Base-by-base conservation (phyloP, 2,113 vertebrate species). In the Macrotus californicus region DNA sequence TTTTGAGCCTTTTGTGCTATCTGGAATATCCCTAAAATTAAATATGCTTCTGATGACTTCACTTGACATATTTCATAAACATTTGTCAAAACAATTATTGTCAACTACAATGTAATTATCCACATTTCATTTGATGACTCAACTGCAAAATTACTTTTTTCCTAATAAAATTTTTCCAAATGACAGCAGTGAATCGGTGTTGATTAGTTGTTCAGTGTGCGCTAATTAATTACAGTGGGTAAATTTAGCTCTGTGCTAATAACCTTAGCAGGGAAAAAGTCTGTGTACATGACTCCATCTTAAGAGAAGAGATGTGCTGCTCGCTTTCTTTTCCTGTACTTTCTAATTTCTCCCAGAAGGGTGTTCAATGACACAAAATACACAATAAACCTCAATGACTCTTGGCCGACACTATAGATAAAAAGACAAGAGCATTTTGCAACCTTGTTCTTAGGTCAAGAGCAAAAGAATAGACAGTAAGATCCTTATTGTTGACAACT, bases 101-200 rank as follows among this genome's bases (percentile, higher is more conserved):
- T 97, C 96, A 97, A 85, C 67, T 93, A 94, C 66, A 93, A 96
- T 94, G 86, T 11, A 97, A 96, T 97, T 97, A 97, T 91, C 95
- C 95, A 97, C 84, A 96, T 93, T 98, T 91, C 89, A 77, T 97
- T 84, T 98, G 97, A 97, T 95, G 96, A 97, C 91, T 97, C 97
- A 97, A 97, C 97, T 98, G 95, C 97, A 98, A 97, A 98, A 97
- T 97, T 97, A 97, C 76, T 92, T 94, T 94, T 97, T 97, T 96
- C 34, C 96, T 97, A 98, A 98, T 95, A 98, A 96, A 97, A 72
- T 97, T 95, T 94, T 93, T 96, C 93, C 79, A 96, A 97, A 81
- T 96, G 96, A 97, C 94, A 97, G 95, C 19, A 92, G 95, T 94
- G 94, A 95, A 96, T 96, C 88, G 90, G 87, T 76, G 95, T 84